Evolutionary conservation across 2,797 vertebrate genomes (phyloP).

Genomic region (Takifugu rubripes): DNA sequence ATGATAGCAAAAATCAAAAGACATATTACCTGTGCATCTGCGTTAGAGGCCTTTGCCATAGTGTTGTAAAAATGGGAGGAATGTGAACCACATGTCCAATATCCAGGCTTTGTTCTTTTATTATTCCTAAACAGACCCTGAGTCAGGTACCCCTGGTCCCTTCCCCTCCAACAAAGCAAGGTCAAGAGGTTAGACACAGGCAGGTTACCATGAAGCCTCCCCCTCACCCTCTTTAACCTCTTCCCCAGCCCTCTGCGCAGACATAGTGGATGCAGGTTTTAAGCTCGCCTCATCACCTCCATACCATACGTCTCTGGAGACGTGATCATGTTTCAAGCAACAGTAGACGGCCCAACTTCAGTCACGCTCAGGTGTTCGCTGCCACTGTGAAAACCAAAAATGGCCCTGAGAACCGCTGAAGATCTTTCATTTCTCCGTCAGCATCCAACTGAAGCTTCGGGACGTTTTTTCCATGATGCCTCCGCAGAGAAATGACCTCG

Average conservation of each 20-base stretch:
- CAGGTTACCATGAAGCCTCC: conserved; percentile 67
- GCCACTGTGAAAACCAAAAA: conserved; percentile 28
- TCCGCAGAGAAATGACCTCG: conserved; percentile 19
- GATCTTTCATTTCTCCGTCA: conserved; percentile 1
- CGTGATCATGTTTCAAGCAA: conserved; percentile 63
- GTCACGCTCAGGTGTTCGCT: conserved; percentile 36
- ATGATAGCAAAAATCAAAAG: conserved; percentile 2
- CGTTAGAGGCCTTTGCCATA: conserved; percentile 40
- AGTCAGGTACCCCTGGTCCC: conserved; percentile 56
- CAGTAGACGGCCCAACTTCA: conserved; percentile 51
- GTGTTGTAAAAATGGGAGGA: conserved; percentile 60
- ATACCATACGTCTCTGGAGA: conserved; percentile 58
- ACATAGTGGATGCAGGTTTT: conserved; percentile 55
- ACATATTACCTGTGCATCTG: conserved; percentile 33
- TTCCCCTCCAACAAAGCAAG: conserved; percentile 60
- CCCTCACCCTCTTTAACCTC: conserved; percentile 38
- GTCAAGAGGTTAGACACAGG: conserved; percentile 69
- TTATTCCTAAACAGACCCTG: conserved; percentile 63
- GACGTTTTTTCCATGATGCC: conserved; percentile 27
- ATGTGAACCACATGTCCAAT: conserved; percentile 71
- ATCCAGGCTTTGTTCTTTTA: conserved; percentile 69
- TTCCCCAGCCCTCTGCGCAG: conserved; percentile 34
- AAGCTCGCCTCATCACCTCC: conserved; percentile 69
- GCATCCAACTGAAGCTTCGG: conserved; percentile 25
- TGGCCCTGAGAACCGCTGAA: conserved; percentile 5